Conservation (phyloP, 1,140 invertebrate species). For the Heliconius nattereri region DNA sequence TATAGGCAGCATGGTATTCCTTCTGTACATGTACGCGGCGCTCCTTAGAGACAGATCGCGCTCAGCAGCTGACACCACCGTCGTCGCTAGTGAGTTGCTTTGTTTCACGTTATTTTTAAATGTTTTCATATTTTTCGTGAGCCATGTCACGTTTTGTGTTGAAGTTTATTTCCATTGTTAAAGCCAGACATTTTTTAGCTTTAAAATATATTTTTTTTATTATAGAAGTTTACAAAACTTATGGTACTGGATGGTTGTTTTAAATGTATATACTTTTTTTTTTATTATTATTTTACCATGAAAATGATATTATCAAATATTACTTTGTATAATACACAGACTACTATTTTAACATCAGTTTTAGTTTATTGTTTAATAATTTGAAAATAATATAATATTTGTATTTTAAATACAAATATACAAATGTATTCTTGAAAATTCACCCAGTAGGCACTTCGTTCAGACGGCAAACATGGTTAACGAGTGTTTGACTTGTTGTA, state of each 20-base stretch:
- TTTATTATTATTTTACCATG: too few species aligned
- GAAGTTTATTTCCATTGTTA: conserved; percentile 3
- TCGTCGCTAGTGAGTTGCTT: conserved; percentile 72
- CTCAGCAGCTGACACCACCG: conserved; percentile 62
- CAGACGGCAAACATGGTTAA: conserved; percentile 30
- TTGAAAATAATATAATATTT: too few species aligned
- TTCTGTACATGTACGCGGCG: conserved; percentile 92
- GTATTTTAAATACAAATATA: not conserved
- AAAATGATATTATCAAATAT: too few species aligned
- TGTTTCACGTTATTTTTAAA: conserved; percentile 12
- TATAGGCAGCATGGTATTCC: conserved; percentile 93
- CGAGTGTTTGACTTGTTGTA: conserved; percentile 30
- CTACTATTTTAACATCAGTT: too few species aligned
- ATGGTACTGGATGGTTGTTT: not conserved
- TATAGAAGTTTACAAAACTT: not conserved
- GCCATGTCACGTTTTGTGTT: conserved; percentile 15
- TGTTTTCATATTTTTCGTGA: conserved; percentile 13
- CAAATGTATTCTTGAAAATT: conserved; percentile 9
- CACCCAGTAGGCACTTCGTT: conserved; percentile 31
- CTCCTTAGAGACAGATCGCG: conserved; percentile 84
- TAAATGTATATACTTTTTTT: too few species aligned
- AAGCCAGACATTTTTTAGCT: conserved; percentile 7
- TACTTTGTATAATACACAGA: too few species aligned
- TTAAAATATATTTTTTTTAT: not conserved
- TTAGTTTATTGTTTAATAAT: too few species aligned